Conservation (phyloP, 2,797 vertebrate species). For the Prionace glauca region DNA sequence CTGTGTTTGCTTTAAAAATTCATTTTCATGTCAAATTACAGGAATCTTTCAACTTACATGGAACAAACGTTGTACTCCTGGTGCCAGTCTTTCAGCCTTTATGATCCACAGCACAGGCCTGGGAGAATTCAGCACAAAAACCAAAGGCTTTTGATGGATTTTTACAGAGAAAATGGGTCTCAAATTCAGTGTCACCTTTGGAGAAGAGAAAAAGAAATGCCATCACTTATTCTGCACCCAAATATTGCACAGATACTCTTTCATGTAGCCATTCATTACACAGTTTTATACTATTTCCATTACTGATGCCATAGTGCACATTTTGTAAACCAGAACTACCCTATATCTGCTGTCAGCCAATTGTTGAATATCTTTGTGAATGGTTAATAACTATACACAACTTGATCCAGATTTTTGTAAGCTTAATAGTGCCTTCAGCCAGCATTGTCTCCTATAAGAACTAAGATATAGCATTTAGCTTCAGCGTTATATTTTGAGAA, state of each 20-base stretch:
- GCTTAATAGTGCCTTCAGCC: not conserved
- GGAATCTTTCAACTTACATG: conserved; percentile 68
- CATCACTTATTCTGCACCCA: conserved; percentile 17
- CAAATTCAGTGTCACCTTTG: conserved; percentile 80
- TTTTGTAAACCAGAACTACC: not conserved
- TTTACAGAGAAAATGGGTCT: conserved; percentile 82
- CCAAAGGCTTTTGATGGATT: conserved; percentile 81
- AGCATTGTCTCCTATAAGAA: not conserved
- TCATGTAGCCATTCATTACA: not conserved
- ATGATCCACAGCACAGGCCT: conserved; percentile 78
- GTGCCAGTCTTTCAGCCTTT: conserved; percentile 76
- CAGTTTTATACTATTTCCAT: not conserved
- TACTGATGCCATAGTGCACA: not conserved
- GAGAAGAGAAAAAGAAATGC: conserved; percentile 32
- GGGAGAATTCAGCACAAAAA: conserved; percentile 85
- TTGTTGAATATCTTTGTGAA: not conserved
- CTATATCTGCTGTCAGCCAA: not conserved
- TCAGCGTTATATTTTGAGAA: not conserved
- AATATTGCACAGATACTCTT: not conserved
- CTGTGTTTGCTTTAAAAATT: not conserved
- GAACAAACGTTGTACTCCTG: conserved; percentile 70
- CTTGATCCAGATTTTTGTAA: not conserved
- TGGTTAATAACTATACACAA: not conserved
- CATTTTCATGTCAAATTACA: not conserved
- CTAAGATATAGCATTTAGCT: too few relatives aligned